Evolutionary conservation across 2,888 invertebrate genomes (phyloP), one percentile per base, ranked within the genome.

Genomic region (Trissonchulus latispiculum): DNA sequence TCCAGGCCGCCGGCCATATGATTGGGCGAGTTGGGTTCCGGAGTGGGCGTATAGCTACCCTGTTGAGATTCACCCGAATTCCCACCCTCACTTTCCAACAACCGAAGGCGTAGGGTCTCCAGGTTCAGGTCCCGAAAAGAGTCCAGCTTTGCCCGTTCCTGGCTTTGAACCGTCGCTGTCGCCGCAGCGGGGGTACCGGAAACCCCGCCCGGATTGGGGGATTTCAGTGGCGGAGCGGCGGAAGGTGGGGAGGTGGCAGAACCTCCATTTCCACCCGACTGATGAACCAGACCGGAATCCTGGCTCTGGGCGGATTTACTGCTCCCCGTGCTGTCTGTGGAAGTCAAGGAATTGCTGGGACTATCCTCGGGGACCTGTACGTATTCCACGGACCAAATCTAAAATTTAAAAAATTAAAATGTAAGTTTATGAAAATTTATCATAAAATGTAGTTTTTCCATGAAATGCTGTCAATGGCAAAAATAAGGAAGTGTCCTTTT

Each of bases 341-440:
- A 31, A 3, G 68, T 18, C 23, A 31, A 29, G 18, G 61, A 33
- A n/a, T n/a, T n/a, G n/a, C n/a, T n/a, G n/a, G n/a, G n/a, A 74
- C 88, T 87, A 74, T 89, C 88, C 76, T 87, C 87, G 59, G 91
- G 90, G 69, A 91, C 90, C 87, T 93, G 92, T 68, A 93, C 90
- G 83, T 94, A 94, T 84, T 95, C 94, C 81, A 95, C 88, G 15
- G 94, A 93, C 95, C 95, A 96, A 95, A 96, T 95, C 92, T 93
- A 82, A 64, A 64, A n/a, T n/a, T n/a, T n/a, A n/a, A n/a, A n/a
- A n/a, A n/a, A n/a, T n/a, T n/a, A n/a, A n/a, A n/a, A n/a, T n/a
- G n/a, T n/a, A n/a, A n/a, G n/a, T n/a, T n/a, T n/a, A n/a, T n/a
- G n/a, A n/a, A n/a, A n/a, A n/a, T n/a, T n/a, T n/a, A n/a, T n/a